Conservation (phyloP, 2,797 vertebrate species). For the Poecile montanus region DNA sequence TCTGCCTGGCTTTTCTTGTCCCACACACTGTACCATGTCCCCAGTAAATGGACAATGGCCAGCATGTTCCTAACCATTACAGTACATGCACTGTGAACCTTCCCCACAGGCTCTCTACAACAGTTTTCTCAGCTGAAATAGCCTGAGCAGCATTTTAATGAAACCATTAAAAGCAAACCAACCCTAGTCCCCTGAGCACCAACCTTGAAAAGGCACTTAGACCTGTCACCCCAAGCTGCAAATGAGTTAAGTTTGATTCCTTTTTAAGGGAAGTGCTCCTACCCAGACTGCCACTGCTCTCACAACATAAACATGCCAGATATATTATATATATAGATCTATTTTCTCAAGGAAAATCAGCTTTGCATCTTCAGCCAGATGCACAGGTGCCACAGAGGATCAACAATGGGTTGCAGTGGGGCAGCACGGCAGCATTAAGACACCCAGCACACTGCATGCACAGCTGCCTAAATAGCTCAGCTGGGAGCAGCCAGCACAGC, state of each 20-base stretch:
- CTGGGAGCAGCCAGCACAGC: neutral
- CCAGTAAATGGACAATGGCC: neutral
- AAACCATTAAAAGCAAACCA: neutral
- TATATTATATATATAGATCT: neutral
- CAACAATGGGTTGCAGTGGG: neutral
- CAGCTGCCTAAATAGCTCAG: neutral
- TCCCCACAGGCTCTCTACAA: neutral
- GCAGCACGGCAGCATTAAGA: neutral
- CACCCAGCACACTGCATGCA: accelerated
- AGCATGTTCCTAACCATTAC: neutral
- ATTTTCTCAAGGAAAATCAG: neutral
- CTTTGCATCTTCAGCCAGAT: accelerated
- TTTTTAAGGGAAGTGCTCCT: neutral
- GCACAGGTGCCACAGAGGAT: neutral
- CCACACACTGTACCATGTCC: neutral
- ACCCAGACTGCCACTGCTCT: neutral
- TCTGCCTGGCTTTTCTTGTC: neutral
- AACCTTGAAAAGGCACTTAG: neutral
- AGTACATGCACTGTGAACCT: neutral
- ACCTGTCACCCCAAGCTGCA: neutral
- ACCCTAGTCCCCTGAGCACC: neutral
- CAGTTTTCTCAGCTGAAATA: neutral
- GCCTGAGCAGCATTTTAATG: neutral
- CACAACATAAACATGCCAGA: accelerated
- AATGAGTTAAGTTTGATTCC: neutral